phyloP scores from a whole-genome alignment of 2,888 invertebrate species.

The Halictus ligatus region DNA sequence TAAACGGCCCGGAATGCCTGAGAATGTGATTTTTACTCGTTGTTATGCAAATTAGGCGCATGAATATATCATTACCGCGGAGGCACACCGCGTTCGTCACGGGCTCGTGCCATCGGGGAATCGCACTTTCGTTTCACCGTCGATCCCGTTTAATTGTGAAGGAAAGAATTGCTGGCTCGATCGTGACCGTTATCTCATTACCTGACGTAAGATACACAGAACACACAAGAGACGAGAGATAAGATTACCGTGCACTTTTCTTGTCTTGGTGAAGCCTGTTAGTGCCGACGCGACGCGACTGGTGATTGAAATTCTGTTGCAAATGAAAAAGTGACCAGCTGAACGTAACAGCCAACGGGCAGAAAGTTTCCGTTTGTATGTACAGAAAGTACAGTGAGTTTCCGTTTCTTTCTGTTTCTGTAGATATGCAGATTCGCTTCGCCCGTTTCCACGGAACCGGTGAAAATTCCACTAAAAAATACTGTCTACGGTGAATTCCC shows the following conservation, averaged over 20 bases:
- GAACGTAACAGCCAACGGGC: not conserved
- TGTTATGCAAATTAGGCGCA: not conserved
- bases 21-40: not conserved
- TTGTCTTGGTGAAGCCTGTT: conserved; percentile 45
- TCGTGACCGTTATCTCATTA: conserved; percentile 27
- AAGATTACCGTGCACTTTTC: conserved; percentile 62
- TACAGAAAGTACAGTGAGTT: too few species aligned
- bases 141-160: not conserved
- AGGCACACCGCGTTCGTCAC: not conserved
- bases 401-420: not conserved
- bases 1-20: too few species aligned
- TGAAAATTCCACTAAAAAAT: too few species aligned
- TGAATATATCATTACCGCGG: not conserved
- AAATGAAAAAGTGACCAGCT: not conserved
- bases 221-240: conserved; percentile 41
- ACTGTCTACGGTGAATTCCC: too few species aligned
- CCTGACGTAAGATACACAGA: conserved; percentile 13
- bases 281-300: not conserved
- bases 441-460: not conserved
- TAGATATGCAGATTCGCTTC: not conserved
- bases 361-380: not conserved
- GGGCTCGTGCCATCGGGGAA: not conserved
- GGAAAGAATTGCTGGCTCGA: not conserved
- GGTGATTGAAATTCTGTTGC: conserved; percentile 8
- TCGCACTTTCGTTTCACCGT: not conserved